A percentile compares a stretch with the other conserved stretches of the same genome.
These are phyloP conservation scores for Sorex maritimensis DNA, from an alignment of 2,797 vertebrate species.

Conservation along the genomic window DNA sequence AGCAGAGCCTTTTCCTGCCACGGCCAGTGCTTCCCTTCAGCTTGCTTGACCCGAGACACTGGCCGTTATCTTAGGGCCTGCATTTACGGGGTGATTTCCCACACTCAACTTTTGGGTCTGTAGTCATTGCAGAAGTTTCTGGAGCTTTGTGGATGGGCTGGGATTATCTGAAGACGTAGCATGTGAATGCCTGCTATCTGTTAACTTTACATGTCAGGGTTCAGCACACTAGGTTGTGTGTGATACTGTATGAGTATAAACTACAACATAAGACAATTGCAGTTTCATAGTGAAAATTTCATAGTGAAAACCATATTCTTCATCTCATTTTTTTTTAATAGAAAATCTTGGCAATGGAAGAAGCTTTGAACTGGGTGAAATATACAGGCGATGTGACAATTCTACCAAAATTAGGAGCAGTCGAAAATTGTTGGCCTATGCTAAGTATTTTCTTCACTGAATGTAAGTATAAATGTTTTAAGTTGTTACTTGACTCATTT, in stretches of 20 bases:
- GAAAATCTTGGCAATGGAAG: slow-evolving; percentile 84
- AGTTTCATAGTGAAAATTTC: neutral
- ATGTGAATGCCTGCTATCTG: neutral
- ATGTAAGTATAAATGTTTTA: slow-evolving; percentile 91
- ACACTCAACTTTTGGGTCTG: neutral
- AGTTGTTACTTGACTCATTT: slow-evolving; percentile 56
- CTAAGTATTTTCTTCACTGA: slow-evolving; percentile 92
- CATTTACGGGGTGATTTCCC: too few species aligned
- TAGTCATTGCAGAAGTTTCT: neutral
- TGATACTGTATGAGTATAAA: too few species aligned
- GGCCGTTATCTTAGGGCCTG: too few species aligned
- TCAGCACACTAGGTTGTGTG: neutral
- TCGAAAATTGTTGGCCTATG: slow-evolving; percentile 77
- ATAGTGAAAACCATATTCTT: slow-evolving; percentile 47
- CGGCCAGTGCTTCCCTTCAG: too few species aligned
- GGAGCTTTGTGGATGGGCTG: neutral
- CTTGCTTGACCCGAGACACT: too few species aligned
- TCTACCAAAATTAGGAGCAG: slow-evolving; percentile 81
- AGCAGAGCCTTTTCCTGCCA: too few species aligned
- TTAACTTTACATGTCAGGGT: neutral
- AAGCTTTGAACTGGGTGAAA: slow-evolving; percentile 92
- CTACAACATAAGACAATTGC: neutral
- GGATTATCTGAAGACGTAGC: neutral
- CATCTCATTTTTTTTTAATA: slow-evolving; percentile 78
- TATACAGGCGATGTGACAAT: slow-evolving; percentile 87